A percentile compares a stretch with the other conserved stretches of the same genome.
Conservation (phyloP, 2,888 invertebrate species). For the Strigamia maritima region DNA sequence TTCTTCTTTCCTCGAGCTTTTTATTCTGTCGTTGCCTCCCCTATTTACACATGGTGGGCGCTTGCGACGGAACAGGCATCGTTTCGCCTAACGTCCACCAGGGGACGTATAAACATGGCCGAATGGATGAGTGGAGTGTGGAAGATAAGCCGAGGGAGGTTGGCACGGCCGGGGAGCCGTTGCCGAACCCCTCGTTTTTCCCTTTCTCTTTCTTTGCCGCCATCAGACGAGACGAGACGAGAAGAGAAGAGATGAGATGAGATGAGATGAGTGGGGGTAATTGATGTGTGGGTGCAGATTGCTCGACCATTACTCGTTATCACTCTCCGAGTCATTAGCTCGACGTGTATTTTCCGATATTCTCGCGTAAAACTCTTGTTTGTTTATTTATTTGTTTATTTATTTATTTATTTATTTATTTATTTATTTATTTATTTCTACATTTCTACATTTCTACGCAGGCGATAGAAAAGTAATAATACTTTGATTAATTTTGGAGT, state of each 20-base stretch:
- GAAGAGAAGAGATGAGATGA: too few species aligned
- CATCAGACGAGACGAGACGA: too few species aligned
- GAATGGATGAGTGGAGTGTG: conserved; percentile 10
- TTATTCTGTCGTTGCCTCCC: background rate
- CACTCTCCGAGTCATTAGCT: background rate
- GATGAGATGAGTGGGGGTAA: background rate
- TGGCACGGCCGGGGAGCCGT: background rate
- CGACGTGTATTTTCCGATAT: background rate
- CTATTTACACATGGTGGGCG: conserved; percentile 19
- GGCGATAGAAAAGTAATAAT: too few species aligned
- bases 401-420: too few species aligned
- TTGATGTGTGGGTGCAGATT: background rate
- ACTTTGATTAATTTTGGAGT: too few species aligned
- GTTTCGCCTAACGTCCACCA: conserved; percentile 7
- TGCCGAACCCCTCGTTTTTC: background rate
- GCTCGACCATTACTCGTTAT: background rate
- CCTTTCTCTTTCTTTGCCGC: background rate
- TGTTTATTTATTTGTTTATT: too few species aligned
- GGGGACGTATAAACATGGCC: conserved; percentile 12
- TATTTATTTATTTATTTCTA: too few species aligned
- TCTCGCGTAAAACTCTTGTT: background rate
- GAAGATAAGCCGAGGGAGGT: background rate
- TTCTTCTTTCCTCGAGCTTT: background rate
- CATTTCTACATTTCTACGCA: too few species aligned
- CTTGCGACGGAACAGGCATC: conserved; percentile 23